Percentiles rank a stretch among this genome's conserved stretches.
Conservation (phyloP, 2,888 invertebrate genomes). For the Perizoma flavofasciatum region DNA sequence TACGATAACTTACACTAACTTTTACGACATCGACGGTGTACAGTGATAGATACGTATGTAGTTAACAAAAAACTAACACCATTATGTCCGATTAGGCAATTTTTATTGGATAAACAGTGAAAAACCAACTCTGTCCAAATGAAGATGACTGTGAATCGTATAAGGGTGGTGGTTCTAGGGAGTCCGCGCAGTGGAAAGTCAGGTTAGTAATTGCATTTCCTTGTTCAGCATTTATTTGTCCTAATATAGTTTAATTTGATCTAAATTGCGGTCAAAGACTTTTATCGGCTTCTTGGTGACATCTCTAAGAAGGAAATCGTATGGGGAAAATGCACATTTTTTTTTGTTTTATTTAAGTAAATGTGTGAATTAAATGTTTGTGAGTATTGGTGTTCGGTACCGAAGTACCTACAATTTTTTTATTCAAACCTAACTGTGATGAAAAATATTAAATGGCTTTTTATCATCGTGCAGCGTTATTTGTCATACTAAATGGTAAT, state of each 20-base stretch:
- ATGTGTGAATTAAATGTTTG: too few species aligned
- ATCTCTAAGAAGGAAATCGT: constrained; percentile 1
- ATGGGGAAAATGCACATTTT: constrained; percentile 4
- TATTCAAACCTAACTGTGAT: too few species aligned
- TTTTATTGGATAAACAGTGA: constrained; percentile 53
- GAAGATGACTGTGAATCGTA: constrained; percentile 91
- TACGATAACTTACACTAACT: constrained; percentile 65
- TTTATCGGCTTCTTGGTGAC: constrained; percentile 6
- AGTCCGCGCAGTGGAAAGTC: constrained; percentile 91
- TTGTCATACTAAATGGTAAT: constrained; percentile 42
- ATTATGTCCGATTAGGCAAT: constrained; percentile 60
- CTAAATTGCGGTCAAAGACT: constrained; percentile 36
- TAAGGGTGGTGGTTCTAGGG: constrained; percentile 91
- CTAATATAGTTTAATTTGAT: constrained; percentile 39
- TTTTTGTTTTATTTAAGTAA: neutral
- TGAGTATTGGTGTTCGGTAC: too few species aligned
- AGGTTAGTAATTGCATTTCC: constrained; percentile 82
- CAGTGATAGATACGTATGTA: constrained; percentile 59
- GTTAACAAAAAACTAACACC: constrained; percentile 38
- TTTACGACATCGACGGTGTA: constrained; percentile 47
- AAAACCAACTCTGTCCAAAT: constrained; percentile 70
- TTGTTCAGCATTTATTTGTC: constrained; percentile 36
- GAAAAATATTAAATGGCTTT: neutral
- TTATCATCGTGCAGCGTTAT: constrained; percentile 32
- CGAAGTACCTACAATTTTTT: too few species aligned